Conservation (phyloP, 2,888 invertebrate genomes). For the Oligia latruncula region DNA sequence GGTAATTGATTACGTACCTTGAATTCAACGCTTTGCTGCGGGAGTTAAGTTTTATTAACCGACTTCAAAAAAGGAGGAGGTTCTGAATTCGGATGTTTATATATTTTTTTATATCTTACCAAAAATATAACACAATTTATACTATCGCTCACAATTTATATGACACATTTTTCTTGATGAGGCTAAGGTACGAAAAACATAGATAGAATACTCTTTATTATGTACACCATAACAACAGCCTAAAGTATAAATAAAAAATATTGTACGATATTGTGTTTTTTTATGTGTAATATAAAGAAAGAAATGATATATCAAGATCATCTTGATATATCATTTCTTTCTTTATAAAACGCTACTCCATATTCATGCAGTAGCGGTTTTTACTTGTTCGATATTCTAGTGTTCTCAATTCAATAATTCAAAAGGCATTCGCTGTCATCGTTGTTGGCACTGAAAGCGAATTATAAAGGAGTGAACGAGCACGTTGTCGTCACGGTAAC, state of each 20-base stretch:
- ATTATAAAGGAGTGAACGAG: slow-evolving; percentile 45
- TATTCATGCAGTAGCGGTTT: background rate
- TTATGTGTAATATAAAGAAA: background rate
- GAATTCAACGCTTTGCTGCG: slow-evolving; percentile 12
- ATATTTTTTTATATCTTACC: background rate
- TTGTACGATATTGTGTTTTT: no score
- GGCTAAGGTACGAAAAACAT: background rate
- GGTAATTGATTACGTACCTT: slow-evolving; percentile 29
- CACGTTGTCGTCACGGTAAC: slow-evolving; percentile 50
- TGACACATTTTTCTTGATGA: background rate
- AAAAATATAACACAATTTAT: slow-evolving; percentile 2
- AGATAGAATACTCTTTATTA: background rate
- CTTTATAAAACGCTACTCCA: no score
- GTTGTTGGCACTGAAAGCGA: slow-evolving; percentile 43
- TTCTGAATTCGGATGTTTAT: no score
- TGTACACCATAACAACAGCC: background rate
- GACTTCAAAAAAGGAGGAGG: no score
- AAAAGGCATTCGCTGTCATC: slow-evolving; percentile 28
- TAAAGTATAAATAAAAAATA: background rate
- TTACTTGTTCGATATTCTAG: background rate
- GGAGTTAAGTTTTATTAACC: slow-evolving; percentile 4
- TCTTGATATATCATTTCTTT: no score
- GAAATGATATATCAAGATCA: background rate
- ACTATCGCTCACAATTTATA: background rate
- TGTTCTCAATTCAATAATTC: slow-evolving; percentile 9